Evolutionary conservation across 2,888 invertebrate species (phyloP), one percentile per base, ranked within the genome.

Genomic region (Merodon equestris): DNA sequence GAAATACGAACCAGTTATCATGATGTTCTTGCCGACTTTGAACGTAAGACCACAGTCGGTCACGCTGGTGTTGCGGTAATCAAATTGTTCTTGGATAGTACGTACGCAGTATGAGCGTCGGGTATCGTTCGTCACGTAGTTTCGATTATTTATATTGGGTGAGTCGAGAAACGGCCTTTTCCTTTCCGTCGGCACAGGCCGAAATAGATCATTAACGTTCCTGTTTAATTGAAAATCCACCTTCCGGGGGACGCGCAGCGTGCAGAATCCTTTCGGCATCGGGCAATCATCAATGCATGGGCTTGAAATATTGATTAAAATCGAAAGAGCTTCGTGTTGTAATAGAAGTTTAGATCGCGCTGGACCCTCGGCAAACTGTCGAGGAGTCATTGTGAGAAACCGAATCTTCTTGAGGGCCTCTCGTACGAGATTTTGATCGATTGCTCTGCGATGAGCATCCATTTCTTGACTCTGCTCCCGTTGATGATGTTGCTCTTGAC

Each of bases 341-440:
- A 93, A 91, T 19, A 96, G 90, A 9, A 96, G 89, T n/a, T 90
- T 89, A 12, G 95, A 95, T 56, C 93, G 91, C 0, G 94, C 95
- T 0, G 95, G 95, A 0, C 95, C 94, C 84, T 94, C 94, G 0
- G 96, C 95, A 87, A 96, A 96, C 89, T 95, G 94, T 86, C 94
- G 93, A 0, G 95, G 94, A 0, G 93, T 92, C 82, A 96, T 89
- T 0, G 94, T 95, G 10, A 96, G 90, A 88, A 96, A 96, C 18
- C 95, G 91, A 74, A 96, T 93, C 88, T 95, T 94, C 85, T 92
- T 92, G 0, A 95, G 90, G 0, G 93, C 93, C 83, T 92, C 91
- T 1, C 94, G 90, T 67, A 93, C 89, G 14, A 91, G 83, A 5
- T 84, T 84, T 0, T 86, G 85, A 42, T 88, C 88, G 50, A 87